Conservation (phyloP, 2,888 invertebrate genomes). For the Agonopterix arenella region DNA sequence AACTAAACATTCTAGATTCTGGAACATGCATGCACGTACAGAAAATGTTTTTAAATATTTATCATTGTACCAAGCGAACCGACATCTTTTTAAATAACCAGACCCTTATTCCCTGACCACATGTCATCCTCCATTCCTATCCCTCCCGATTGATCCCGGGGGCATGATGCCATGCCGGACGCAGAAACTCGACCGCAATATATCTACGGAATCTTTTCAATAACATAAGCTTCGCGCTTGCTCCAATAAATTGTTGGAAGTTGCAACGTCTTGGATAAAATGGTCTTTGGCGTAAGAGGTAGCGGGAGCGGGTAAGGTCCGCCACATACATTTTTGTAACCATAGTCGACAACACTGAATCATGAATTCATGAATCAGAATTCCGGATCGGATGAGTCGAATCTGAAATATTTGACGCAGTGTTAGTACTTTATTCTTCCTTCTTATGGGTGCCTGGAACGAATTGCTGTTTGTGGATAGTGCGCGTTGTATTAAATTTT, state of each 20-base stretch:
- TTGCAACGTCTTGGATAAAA: conserved; percentile 22
- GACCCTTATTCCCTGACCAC: neutral
- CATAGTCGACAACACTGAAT: no score
- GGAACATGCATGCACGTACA: no score
- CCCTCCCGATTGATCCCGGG: conserved; percentile 6
- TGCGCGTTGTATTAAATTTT: no score
- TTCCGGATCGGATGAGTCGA: neutral
- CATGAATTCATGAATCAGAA: no score
- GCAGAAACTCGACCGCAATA: conserved; percentile 11
- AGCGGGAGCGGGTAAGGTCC: conserved; percentile 13
- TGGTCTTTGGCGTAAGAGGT: conserved; percentile 9
- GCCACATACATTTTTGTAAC: no score
- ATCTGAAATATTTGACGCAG: no score
- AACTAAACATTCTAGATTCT: no score
- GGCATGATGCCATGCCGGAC: conserved; percentile 3
- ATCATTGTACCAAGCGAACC: no score
- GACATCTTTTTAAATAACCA: neutral
- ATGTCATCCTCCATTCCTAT: conserved; percentile 3
- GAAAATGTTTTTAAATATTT: no score
- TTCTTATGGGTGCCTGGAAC: no score
- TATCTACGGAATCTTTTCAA: conserved; percentile 32
- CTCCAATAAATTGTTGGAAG: conserved; percentile 37
- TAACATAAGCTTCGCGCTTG: conserved; percentile 25
- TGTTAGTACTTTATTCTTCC: no score
- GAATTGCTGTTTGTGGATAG: no score